Percentiles rank a stretch among this genome's conserved stretches.
Conservation (phyloP, 2,113 vertebrate genomes). For the Pitta sordida region DNA sequence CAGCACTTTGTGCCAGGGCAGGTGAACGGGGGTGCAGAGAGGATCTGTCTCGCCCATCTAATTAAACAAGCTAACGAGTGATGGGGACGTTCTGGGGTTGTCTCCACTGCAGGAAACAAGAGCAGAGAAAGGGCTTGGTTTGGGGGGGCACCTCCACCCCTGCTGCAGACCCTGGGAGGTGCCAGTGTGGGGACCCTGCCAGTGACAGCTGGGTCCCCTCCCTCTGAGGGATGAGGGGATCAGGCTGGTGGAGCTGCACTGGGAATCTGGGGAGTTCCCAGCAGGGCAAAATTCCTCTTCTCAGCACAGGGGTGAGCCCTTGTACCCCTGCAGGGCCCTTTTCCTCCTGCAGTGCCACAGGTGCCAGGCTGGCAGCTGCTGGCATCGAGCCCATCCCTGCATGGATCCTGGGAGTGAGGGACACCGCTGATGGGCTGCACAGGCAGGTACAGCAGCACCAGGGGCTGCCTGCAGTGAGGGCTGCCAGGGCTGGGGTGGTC, state of each 20-base stretch:
- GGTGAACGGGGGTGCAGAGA: neutral
- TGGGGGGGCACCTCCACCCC: neutral
- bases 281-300: too few species aligned
- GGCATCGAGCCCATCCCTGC: accelerated
- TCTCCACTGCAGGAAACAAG: accelerated
- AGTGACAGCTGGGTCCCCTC: too few species aligned
- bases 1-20: neutral
- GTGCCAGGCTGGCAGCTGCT: neutral
- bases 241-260: accelerated
- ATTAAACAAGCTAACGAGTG: neutral
- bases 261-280: neutral
- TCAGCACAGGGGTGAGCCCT: accelerated
- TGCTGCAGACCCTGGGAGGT: neutral
- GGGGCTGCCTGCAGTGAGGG: neutral
- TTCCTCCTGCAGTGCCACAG: neutral
- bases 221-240: neutral
- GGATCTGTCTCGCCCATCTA: neutral
- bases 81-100: accelerated
- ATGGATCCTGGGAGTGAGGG: neutral
- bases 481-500: neutral
- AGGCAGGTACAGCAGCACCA: neutral
- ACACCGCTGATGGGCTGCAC: neutral
- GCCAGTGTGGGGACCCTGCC: neutral
- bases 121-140: neutral
- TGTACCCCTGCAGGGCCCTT: accelerated